A percentile compares a stretch with the other conserved stretches of the same genome.
phyloP scores from a whole-genome alignment of 2,888 invertebrate species.

The Troilus luridus region DNA sequence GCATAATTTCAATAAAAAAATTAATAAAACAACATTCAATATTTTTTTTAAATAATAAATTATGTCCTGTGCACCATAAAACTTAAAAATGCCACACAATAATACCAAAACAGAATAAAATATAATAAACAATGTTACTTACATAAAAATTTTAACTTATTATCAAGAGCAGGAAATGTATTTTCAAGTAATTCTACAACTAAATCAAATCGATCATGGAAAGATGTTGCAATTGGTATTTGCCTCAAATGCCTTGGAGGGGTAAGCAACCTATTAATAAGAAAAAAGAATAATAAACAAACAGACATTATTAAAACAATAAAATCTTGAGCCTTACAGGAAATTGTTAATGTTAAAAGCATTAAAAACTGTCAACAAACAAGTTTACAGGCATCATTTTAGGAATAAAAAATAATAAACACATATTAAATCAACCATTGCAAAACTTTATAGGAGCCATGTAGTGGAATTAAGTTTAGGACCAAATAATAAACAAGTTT shows the following conservation, averaged over 20 bases:
- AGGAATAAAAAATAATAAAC: no score
- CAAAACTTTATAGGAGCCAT: no score
- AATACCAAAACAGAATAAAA: not conserved
- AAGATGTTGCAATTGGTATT: conserved; percentile 77
- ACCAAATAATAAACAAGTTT: no score
- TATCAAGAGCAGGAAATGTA: conserved; percentile 82
- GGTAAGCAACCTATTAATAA: conserved; percentile 72
- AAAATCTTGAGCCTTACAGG: no score
- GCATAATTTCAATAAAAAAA: no score
- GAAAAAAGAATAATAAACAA: conserved; percentile 27
- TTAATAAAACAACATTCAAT: no score
- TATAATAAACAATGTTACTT: conserved; percentile 65
- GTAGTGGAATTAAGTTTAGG: no score
- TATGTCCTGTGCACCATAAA: not conserved
- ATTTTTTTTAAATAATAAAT: no score
- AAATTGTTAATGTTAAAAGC: no score
- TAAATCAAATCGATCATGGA: conserved; percentile 78
- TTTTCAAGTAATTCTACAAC: conserved; percentile 78
- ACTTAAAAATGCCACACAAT: not conserved
- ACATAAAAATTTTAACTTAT: conserved; percentile 81
- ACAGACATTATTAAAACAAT: not conserved
- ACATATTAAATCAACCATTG: no score
- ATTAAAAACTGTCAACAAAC: no score
- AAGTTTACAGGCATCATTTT: no score
- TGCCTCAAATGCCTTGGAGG: conserved; percentile 83